phyloP scores from a whole-genome alignment of 2,888 invertebrate genomes.

The Bimastos eiseni region DNA sequence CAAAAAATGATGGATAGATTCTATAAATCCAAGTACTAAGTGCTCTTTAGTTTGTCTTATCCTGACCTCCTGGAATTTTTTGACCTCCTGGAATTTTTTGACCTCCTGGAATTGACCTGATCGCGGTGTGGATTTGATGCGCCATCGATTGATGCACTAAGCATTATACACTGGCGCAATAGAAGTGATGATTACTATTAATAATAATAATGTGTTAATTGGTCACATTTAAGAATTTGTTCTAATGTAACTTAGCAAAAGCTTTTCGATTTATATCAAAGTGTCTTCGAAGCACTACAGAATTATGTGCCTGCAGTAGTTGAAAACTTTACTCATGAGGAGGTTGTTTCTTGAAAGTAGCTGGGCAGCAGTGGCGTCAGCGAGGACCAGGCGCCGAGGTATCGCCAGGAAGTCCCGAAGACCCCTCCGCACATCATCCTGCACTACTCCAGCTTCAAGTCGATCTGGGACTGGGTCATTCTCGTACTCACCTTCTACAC shows the following conservation, averaged over 20 bases:
- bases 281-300: not conserved
- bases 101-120: no score
- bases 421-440: slow-evolving; percentile 98
- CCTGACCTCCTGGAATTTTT: no score
- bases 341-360: not conserved
- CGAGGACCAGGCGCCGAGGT: slow-evolving; percentile 75
- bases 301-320: not conserved
- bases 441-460: slow-evolving; percentile 99
- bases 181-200: no score
- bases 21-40: no score
- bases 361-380: not conserved
- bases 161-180: no score
- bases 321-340: no score
- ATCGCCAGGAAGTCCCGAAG: slow-evolving; percentile 92
- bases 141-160: no score
- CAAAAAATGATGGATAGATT: no score
- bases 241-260: not conserved
- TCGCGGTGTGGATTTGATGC: no score
- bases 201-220: no score
- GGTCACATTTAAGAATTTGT: not conserved
- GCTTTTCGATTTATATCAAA: not conserved
- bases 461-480: slow-evolving; percentile 99
- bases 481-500: slow-evolving; percentile 99
- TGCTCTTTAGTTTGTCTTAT: no score
- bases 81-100: no score